A percentile compares a stretch with the other conserved stretches of the same genome.
Evolutionary conservation across 2,797 vertebrate genomes (phyloP).

Genomic region (Neoniphon sammara): DNA sequence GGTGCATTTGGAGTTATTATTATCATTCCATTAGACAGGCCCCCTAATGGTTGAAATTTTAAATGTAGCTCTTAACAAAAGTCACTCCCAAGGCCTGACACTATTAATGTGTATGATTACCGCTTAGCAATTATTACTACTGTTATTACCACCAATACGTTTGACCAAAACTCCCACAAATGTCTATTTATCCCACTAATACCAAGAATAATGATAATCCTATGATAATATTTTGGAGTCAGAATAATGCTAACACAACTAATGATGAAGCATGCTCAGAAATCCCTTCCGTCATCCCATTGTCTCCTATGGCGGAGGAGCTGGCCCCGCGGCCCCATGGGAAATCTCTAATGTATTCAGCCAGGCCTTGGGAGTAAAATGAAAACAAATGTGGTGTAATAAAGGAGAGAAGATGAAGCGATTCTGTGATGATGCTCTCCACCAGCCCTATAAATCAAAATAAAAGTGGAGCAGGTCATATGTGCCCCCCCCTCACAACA

Average conservation of each 20-base stretch:
- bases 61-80: not conserved
- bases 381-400: conserved; percentile 86
- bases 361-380: conserved; percentile 82
- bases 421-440: conserved; percentile 82
- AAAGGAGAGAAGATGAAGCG: conserved; percentile 83
- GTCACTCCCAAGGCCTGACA: conserved; percentile 27
- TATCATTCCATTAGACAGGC: conserved; percentile 8
- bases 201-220: conserved; percentile 63
- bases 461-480: conserved; percentile 82
- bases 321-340: conserved; percentile 71
- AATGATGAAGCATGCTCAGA: conserved; percentile 78
- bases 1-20: not conserved
- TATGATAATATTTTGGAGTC: conserved; percentile 67
- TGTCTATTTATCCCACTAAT: conserved; percentile 57
- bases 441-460: conserved; percentile 83
- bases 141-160: conserved; percentile 35
- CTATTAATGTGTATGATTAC: conserved; percentile 44
- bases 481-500: conserved; percentile 50
- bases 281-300: conserved; percentile 74
- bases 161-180: conserved; percentile 56
- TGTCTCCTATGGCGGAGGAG: conserved; percentile 70
- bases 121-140: conserved; percentile 35
- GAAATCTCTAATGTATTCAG: conserved; percentile 83
- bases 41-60: conserved; percentile 4
- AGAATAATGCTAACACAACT: conserved; percentile 75